Conservation (phyloP, 2,113 vertebrate genomes). For the Thalassarche chlororhynchos region DNA sequence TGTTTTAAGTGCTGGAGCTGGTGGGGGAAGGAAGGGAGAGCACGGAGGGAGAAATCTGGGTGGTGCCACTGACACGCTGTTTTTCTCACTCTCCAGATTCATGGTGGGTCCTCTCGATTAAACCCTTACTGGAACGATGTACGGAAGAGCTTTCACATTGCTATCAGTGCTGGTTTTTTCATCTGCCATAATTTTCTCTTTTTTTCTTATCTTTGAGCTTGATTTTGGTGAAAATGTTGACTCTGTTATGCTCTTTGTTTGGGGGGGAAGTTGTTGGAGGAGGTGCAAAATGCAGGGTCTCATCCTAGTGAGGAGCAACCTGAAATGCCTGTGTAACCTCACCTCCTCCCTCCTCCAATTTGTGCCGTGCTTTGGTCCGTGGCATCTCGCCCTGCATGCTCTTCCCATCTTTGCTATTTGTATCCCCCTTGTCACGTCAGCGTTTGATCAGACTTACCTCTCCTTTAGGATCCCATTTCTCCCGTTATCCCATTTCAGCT, state of each 20-base stretch:
- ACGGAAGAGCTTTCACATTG: background rate
- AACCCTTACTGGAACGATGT: background rate
- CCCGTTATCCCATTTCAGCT: background rate
- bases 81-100: background rate
- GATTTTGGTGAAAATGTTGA: background rate
- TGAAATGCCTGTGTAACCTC: background rate
- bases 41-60: background rate
- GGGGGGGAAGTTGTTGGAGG: background rate
- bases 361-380: background rate
- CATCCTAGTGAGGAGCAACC: background rate
- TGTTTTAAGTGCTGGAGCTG: background rate
- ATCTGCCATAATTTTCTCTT: background rate
- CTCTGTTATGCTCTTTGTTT: background rate
- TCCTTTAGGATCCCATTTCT: background rate
- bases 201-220: background rate
- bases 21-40: background rate
- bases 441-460: background rate
- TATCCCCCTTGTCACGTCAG: background rate
- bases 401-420: background rate
- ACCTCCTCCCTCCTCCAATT: background rate
- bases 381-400: rapidly evolving
- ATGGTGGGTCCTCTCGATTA: background rate
- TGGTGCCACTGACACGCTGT: background rate
- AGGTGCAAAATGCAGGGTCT: background rate
- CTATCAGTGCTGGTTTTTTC: background rate